phyloP scores from a whole-genome alignment of 2,113 vertebrate genomes.

The Apodemus sylvaticus region DNA sequence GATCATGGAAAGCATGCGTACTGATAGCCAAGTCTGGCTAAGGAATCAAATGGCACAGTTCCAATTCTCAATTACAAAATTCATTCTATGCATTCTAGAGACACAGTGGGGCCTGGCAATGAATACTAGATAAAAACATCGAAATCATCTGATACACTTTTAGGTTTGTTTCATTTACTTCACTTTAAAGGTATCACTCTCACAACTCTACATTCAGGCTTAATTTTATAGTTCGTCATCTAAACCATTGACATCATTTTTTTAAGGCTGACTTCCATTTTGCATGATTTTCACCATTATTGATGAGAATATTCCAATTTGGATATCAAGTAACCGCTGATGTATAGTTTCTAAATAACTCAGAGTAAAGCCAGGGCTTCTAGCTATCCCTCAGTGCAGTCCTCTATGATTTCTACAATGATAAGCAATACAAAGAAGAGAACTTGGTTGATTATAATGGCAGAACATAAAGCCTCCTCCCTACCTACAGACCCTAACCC shows the following conservation, averaged over 20 bases:
- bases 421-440: neutral
- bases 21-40: slow-evolving; percentile 3
- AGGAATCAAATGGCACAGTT: slow-evolving; percentile 31
- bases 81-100: slow-evolving; percentile 38
- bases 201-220: neutral
- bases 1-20: neutral
- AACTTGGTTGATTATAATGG: neutral
- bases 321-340: slow-evolving; percentile 19
- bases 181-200: neutral
- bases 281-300: neutral
- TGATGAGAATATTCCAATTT: neutral
- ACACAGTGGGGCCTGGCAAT: neutral
- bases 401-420: neutral
- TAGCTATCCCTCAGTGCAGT: neutral
- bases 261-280: slow-evolving; percentile 6
- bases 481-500: neutral
- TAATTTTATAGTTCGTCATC: neutral
- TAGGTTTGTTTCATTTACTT: neutral
- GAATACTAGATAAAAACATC: slow-evolving; percentile 31
- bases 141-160: neutral
- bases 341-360: slow-evolving; percentile 34
- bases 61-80: slow-evolving; percentile 40
- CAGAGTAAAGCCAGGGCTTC: neutral
- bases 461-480: slow-evolving; percentile 2
- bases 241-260: slow-evolving; percentile 37